These are phyloP conservation scores for Argyrosomus japonicus DNA, from an alignment of 2,113 vertebrate species.

Conservation along the genomic window DNA sequence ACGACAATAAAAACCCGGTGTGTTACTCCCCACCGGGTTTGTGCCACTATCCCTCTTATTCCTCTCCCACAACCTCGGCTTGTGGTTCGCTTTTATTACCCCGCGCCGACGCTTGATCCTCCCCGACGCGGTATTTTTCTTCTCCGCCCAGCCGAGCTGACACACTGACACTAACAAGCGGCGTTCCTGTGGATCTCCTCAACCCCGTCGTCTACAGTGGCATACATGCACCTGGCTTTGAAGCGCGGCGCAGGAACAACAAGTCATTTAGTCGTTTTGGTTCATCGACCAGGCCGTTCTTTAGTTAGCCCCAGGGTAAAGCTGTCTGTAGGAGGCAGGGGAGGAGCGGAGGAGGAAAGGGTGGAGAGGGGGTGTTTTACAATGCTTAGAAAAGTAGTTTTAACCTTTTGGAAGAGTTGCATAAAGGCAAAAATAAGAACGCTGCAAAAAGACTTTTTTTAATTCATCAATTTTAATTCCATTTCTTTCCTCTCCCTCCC, in stretches of 20 bases:
- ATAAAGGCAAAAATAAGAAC: constrained; percentile 23
- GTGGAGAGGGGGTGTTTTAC: not conserved
- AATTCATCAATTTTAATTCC: constrained; percentile 16
- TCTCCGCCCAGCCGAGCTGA: constrained; percentile 18
- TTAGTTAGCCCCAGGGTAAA: constrained; percentile 67
- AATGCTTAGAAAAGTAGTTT: constrained; percentile 23
- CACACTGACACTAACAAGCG: constrained; percentile 66
- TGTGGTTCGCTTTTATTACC: constrained; percentile 46
- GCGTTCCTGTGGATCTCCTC: constrained; percentile 34
- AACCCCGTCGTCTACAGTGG: constrained; percentile 16
- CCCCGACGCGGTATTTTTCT: constrained; percentile 34
- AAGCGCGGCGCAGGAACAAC: constrained; percentile 59
- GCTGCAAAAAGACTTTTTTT: not conserved
- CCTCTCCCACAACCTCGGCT: not conserved
- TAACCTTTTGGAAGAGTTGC: constrained; percentile 13
- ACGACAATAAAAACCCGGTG: not conserved
- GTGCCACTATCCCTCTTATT: not conserved
- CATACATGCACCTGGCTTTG: constrained; percentile 73
- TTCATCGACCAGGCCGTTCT: constrained; percentile 63
- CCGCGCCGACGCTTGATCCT: constrained; percentile 29
- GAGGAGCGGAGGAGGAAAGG: not conserved
- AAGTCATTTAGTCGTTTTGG: constrained; percentile 70
- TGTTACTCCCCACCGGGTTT: not conserved
- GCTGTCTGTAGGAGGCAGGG: constrained; percentile 51
- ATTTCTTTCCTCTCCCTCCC: not conserved